Evolutionary conservation across 2,888 invertebrate species (phyloP).

Genomic region (Apantesis nais): DNA sequence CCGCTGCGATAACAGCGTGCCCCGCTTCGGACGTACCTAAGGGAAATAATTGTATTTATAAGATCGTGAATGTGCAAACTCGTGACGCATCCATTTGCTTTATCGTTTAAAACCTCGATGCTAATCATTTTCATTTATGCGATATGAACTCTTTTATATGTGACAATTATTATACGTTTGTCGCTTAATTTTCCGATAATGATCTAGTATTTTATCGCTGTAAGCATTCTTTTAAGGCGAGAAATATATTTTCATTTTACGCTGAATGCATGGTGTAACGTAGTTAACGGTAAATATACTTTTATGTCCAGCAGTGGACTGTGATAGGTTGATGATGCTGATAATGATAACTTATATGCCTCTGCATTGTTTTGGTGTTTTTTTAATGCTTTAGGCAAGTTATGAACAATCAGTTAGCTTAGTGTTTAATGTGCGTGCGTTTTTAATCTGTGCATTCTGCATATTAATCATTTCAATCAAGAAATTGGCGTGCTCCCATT

Average conservation of each 20-base stretch:
- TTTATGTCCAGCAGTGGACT: too few relatives aligned
- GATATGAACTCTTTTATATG: conserved; percentile 54
- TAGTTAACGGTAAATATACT: too few relatives aligned
- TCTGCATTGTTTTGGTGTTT: neutral
- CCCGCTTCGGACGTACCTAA: conserved; percentile 28
- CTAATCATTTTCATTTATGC: conserved; percentile 57
- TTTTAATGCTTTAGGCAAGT: neutral
- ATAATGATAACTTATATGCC: too few relatives aligned
- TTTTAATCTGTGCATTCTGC: too few relatives aligned
- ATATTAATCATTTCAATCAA: neutral
- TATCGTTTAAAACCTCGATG: conserved; percentile 57
- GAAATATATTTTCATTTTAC: too few relatives aligned
- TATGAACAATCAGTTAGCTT: neutral
- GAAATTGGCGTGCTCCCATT: too few relatives aligned
- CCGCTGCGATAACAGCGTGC: too few relatives aligned
- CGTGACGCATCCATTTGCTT: conserved; percentile 66
- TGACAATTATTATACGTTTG: conserved; percentile 45
- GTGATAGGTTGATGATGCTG: too few relatives aligned
- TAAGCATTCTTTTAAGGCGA: conserved; percentile 26
- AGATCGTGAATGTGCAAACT: conserved; percentile 46
- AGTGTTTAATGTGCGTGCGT: too few relatives aligned
- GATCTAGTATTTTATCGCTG: conserved; percentile 13
- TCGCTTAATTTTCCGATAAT: conserved; percentile 42
- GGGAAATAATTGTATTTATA: conserved; percentile 27
- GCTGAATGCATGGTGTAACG: too few relatives aligned